Base-by-base conservation (phyloP, 2,888 invertebrate genomes). In the Drosophila mayaguana region DNA sequence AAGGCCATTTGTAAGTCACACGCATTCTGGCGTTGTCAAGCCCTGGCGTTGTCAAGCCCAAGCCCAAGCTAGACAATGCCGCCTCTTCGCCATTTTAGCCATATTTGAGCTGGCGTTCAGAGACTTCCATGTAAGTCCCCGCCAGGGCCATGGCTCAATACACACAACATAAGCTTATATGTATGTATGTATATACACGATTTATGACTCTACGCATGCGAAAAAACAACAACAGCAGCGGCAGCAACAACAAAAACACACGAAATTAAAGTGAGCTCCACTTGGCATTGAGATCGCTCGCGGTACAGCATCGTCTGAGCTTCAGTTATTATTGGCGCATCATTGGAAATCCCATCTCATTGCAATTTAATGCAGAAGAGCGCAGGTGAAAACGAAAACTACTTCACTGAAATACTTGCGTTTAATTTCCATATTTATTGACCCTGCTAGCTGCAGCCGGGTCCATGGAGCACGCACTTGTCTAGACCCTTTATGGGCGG, bases 391-490 rank as follows among this genome's bases (percentile, higher is more conserved):
- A 22, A 22, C 18, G 3, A 11, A 20, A 25, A 22, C 25, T 46
- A 46, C 45, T 22, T 42, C 25, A 25, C 38, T n/a, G 66, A 65
- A 76, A 68, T 59, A 55, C 55, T 72, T 74, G 67, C 67, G 67
- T 25, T 25, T 40, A 54, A 82, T 87, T 80, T 77, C 70, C 73
- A 80, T 84, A 86, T 86, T 86, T 88, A 86, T 88, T 84, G 71
- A 75, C 11, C 46, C 34, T 18, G 54, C 18, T 3, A 11, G n/a
- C 20, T 48, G 48, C 48, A 28, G n/a, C 48, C 34, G 43, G 64
- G 72, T 25, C 25, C 60, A 45, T 51, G 50, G 42, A 28, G 12
- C 60, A 38, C 69, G 68, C 68, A 70, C 65, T 67, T 67, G 70
- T 63, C 59, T 70, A 66, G 70, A 43, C 51, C 65, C 69, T 77